Base-by-base conservation (phyloP, 2,113 vertebrate genomes). In the Chloroceryle aenea region DNA sequence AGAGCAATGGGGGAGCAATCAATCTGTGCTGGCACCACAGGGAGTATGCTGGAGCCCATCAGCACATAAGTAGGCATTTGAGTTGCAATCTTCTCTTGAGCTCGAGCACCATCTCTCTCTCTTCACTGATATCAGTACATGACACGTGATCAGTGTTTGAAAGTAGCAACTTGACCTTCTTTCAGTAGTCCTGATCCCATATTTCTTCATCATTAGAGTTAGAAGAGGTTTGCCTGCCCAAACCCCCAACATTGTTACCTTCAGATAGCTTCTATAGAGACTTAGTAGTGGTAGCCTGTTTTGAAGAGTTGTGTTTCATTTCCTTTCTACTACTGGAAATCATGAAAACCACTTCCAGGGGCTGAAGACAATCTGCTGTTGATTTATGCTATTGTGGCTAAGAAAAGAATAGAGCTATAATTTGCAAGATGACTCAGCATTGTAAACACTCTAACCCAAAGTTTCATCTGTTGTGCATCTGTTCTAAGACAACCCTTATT, bases 221-320 rank as follows among this genome's bases (percentile, higher is more conserved):
- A 69, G 43, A 27, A 63, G 36, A 43, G 9, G 59, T 91, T 52
- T 29, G 25, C 10, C 43, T 74, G 48, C 79, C 48, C 52, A 78
- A 64, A 30, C 12, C 14, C 6, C 19, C 0, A 0, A 20, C 11
- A 4, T 30, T 45, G n/a, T 58, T 64, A 29, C 25, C 26, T 67
- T 14, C 25, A 48, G 38, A 32, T 77, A 66, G 43, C 22, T 64
- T 76, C n/a, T 48, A 2, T 5, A n/a, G 47, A 50, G 26, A 43
- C 23, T 47, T 74, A 48, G 42, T 79, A 68, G 34, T 34, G 8
- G 12, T 34, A 63, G 15, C 10, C 27, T 61, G 12, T 55, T 77
- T 55, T 67, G 45, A 47, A 84, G 45, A 53, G 14, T 17, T 47
- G 6, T 34, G 8, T 47, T 66, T 73, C 10, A 74, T 89, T 61